A percentile compares a stretch with the other conserved stretches of the same genome.
phyloP scores from a whole-genome alignment of 2,797 vertebrate species.

The Coracias cyanogaster region DNA sequence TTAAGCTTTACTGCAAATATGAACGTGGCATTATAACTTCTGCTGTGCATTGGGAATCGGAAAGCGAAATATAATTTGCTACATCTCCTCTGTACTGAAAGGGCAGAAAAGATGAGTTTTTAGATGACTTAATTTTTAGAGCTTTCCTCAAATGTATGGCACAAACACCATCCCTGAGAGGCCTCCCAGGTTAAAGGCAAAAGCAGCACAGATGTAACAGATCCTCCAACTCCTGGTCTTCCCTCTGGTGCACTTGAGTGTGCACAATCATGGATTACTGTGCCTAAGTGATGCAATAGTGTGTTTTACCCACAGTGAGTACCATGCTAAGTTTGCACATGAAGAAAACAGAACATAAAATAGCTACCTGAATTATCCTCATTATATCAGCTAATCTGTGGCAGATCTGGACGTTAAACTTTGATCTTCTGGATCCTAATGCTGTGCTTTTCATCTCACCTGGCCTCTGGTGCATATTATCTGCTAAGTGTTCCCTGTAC shows the following conservation, averaged over 20 bases:
- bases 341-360: background rate
- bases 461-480: background rate
- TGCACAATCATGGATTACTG: accelerated
- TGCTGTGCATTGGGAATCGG: background rate
- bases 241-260: background rate
- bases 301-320: background rate
- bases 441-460: background rate
- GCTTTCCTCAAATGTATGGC: background rate
- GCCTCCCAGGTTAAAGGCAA: background rate
- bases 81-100: background rate
- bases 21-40: background rate
- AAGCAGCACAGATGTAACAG: background rate
- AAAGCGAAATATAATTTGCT: background rate
- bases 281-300: background rate
- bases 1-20: background rate
- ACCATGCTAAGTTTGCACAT: background rate
- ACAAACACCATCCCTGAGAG: background rate
- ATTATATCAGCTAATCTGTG: background rate
- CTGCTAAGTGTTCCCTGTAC: background rate
- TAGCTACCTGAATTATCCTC: background rate
- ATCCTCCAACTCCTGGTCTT: background rate
- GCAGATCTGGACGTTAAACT: background rate
- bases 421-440: background rate
- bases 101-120: background rate
- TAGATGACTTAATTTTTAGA: background rate